Evolutionary conservation across 2,888 invertebrate genomes (phyloP).

Genomic region (Mythimna vitellina): DNA sequence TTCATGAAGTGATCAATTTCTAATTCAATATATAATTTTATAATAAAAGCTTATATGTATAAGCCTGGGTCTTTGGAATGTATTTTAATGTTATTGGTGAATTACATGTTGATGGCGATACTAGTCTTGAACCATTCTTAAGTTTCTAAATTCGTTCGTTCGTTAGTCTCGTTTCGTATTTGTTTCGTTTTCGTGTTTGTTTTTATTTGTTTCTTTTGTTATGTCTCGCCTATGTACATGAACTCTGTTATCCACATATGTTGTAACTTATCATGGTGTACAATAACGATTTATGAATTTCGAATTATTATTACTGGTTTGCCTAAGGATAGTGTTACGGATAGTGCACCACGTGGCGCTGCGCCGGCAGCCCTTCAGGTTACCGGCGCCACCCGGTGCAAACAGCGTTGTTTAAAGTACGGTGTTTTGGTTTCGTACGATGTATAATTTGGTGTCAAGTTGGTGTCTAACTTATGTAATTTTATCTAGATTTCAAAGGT

Average conservation of each 20-base stretch:
- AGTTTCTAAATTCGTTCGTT: neutral
- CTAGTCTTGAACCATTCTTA: neutral
- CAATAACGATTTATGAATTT: no score
- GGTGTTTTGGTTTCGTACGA: conserved; percentile 2
- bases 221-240: no score
- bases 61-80: conserved; percentile 2
- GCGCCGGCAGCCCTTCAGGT: no score
- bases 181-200: no score
- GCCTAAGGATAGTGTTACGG: conserved; percentile 1
- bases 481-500: no score
- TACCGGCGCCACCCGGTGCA: neutral
- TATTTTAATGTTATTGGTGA: conserved; percentile 1
- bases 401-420: neutral
- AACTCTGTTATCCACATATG: no score
- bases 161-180: no score
- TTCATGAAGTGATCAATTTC: no score
- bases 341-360: neutral
- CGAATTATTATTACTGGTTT: neutral
- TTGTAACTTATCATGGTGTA: no score
- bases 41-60: no score
- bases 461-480: conserved; percentile 5
- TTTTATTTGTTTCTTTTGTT: no score
- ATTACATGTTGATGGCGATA: neutral
- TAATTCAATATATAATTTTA: no score
- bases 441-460: neutral